phyloP scores from a whole-genome alignment of 2,113 vertebrate genomes.

The Seriola aureovittata region DNA sequence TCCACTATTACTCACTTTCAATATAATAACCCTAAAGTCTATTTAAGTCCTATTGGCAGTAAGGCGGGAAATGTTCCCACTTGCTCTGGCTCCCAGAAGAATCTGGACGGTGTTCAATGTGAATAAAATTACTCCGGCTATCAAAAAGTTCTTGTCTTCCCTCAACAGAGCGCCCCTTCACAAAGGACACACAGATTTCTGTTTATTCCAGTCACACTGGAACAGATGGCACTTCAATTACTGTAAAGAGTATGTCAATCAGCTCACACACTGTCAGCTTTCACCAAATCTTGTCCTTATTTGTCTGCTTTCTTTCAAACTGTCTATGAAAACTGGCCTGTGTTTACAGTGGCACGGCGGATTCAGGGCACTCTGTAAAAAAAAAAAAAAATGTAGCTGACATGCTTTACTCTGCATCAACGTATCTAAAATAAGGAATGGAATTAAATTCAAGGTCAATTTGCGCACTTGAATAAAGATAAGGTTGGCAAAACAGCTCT shows the following conservation, averaged over 20 bases:
- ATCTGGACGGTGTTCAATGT: constrained; percentile 45
- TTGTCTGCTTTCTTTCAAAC: constrained; percentile 32
- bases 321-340: not conserved
- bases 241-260: constrained; percentile 14
- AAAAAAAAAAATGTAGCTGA: not conserved
- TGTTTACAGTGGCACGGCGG: not conserved
- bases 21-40: constrained; percentile 29
- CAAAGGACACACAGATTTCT: constrained; percentile 40
- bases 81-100: constrained; percentile 28
- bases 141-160: constrained; percentile 58
- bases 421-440: constrained; percentile 29
- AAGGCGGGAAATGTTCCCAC: constrained; percentile 48
- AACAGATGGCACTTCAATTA: constrained; percentile 49
- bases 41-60: constrained; percentile 44
- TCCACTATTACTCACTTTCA: constrained; percentile 41
- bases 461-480: not conserved
- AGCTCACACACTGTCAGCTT: not conserved
- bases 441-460: not conserved
- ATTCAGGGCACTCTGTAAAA: not conserved
- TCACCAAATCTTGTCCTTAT: constrained; percentile 20
- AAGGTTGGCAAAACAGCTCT: constrained; percentile 15
- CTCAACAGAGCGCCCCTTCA: constrained; percentile 60
- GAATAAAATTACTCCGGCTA: constrained; percentile 52
- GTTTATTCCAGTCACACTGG: constrained; percentile 13
- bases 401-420: not conserved